Evolutionary conservation across 2,113 vertebrate species (phyloP).

Genomic region (Aleadryas rufinucha): DNA sequence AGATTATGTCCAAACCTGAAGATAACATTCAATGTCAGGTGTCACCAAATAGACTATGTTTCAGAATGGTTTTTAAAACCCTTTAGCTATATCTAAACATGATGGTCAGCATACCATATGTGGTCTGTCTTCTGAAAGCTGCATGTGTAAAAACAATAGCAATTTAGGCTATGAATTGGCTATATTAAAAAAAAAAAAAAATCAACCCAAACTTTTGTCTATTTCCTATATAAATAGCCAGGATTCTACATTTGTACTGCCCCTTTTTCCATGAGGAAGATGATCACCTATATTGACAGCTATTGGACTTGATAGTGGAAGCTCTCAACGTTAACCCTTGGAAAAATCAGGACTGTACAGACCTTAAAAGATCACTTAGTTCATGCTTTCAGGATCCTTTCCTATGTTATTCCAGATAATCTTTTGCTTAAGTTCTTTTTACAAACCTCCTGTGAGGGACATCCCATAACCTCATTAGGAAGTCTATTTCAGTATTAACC

Average conservation of each 20-base stretch:
- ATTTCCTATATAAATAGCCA: not conserved
- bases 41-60: not conserved
- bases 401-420: not conserved
- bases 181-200: not conserved
- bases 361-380: not conserved
- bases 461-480: not conserved
- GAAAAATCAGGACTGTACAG: not conserved
- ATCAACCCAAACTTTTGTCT: not conserved
- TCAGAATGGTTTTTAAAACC: not conserved
- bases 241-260: not conserved
- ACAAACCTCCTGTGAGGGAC: not conserved
- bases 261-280: not conserved
- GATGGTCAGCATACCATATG: not conserved
- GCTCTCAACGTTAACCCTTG: not conserved
- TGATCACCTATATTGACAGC: not conserved
- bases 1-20: not conserved
- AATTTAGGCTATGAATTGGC: not conserved
- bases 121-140: not conserved
- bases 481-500: not conserved
- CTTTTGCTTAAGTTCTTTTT: not conserved
- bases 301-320: not conserved
- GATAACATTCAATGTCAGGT: not conserved
- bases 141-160: not conserved
- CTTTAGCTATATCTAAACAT: not conserved
- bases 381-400: not conserved